Conservation (phyloP, 2,113 vertebrate species). For the Vulpes ferrilata region DNA sequence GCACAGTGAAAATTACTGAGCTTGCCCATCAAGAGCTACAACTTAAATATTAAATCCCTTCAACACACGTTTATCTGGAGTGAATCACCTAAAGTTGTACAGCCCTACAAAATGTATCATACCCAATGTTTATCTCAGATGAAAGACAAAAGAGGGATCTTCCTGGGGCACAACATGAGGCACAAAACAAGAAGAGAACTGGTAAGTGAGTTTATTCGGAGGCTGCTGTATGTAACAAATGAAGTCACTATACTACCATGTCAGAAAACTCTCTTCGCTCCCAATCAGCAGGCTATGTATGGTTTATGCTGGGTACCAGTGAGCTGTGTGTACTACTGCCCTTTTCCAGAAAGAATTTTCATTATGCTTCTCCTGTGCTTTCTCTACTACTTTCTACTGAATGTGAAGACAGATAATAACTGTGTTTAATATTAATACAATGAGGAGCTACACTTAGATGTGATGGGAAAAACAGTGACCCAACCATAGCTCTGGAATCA, state of each 20-base stretch:
- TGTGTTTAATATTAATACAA: neutral
- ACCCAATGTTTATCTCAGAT: no score
- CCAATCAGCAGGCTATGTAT: neutral
- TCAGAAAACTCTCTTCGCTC: neutral
- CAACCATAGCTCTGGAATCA: neutral
- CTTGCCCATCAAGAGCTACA: neutral
- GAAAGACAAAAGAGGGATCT: neutral
- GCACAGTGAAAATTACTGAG: neutral
- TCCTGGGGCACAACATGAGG: neutral
- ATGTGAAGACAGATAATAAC: neutral
- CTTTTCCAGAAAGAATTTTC: neutral
- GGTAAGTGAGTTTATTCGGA: neutral
- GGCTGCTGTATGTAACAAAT: neutral
- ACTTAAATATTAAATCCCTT: neutral
- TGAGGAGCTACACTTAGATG: neutral
- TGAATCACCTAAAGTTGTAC: neutral
- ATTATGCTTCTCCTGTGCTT: neutral
- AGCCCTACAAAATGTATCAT: neutral
- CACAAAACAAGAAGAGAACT: neutral
- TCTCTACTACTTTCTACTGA: neutral
- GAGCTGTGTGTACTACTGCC: neutral
- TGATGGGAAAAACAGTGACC: neutral
- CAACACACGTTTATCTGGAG: neutral
- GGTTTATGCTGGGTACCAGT: neutral
- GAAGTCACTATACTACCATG: neutral